A percentile compares a stretch with the other conserved stretches of the same genome.
phyloP scores from a whole-genome alignment of 2,888 invertebrate species.

The Drosophila subquinaria region DNA sequence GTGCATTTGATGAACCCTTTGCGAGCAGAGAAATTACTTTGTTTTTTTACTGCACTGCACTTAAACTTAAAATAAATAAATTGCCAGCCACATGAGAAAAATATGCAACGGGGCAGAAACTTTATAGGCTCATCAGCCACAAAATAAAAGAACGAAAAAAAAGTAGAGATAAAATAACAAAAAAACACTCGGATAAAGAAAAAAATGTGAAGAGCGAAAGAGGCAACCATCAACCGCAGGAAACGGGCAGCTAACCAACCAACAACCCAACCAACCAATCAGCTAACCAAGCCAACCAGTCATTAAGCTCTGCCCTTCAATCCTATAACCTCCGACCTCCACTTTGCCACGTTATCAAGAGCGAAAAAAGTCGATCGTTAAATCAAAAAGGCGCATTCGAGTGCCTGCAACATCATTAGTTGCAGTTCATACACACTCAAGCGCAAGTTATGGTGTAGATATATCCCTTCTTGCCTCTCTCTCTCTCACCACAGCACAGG shows the following conservation, averaged over 20 bases:
- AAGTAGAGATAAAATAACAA: constrained; percentile 13
- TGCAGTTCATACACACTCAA: constrained; percentile 82
- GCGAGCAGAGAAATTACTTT: constrained; percentile 8
- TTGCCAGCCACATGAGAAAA: constrained; percentile 32
- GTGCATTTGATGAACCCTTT: constrained; percentile 32
- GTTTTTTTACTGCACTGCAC: constrained; percentile 35
- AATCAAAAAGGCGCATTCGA: constrained; percentile 80
- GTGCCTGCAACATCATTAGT: constrained; percentile 83
- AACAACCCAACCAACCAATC: constrained; percentile 25
- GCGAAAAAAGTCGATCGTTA: constrained; percentile 75
- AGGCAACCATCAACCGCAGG: constrained; percentile 65
- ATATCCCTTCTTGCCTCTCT: constrained; percentile 13
- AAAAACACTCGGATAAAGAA: constrained; percentile 22
- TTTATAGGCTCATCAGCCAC: constrained; percentile 62
- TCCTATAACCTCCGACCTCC: background rate
- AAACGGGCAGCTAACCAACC: constrained; percentile 53
- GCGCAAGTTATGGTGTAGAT: constrained; percentile 77
- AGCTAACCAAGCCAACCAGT: constrained; percentile 68
- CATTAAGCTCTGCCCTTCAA: constrained; percentile 61
- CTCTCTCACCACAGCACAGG: background rate
- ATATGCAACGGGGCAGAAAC: constrained; percentile 55
- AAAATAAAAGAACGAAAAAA: constrained; percentile 10
- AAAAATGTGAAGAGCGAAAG: constrained; percentile 45
- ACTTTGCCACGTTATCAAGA: constrained; percentile 39
- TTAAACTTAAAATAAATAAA: constrained; percentile 58